A percentile compares a stretch with the other conserved stretches of the same genome.
Conservation (phyloP, 2,113 vertebrate genomes). For the Gallinago jamesoni region DNA sequence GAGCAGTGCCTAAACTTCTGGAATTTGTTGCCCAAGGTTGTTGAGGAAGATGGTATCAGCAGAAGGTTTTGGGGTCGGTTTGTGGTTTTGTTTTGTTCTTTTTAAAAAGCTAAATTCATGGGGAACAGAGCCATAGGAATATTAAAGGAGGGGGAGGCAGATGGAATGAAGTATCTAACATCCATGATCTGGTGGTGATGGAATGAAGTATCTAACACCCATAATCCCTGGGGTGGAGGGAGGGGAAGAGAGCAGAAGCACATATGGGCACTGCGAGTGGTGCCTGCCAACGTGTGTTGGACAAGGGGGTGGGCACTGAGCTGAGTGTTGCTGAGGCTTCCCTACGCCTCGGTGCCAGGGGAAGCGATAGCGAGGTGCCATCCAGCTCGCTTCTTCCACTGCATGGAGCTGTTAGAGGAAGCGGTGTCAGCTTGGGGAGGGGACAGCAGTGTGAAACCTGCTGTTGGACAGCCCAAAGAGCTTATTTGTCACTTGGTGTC, state of each 20-base stretch:
- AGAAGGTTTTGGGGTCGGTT: background rate
- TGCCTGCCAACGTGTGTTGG: rapidly evolving
- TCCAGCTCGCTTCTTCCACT: background rate
- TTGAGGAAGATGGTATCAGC: background rate
- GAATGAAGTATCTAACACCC: too few relatives aligned
- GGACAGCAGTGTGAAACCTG: background rate
- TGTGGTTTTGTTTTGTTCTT: background rate
- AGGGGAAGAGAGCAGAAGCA: background rate
- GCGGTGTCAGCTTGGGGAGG: background rate
- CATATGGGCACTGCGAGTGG: rapidly evolving
- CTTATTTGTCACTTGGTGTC: background rate
- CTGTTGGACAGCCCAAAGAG: background rate
- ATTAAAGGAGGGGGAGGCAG: too few relatives aligned
- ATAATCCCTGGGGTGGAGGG: background rate
- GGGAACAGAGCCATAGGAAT: background rate
- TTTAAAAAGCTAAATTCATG: too few relatives aligned
- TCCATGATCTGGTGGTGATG: rapidly evolving
- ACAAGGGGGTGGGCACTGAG: background rate
- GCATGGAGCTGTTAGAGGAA: background rate
- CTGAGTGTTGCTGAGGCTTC: background rate
- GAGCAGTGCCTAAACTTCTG: background rate
- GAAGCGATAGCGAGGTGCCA: background rate
- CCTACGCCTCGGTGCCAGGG: background rate
- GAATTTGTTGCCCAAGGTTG: background rate
- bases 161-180: too few relatives aligned